These are phyloP conservation scores for Drosophila seguyi DNA, from an alignment of 1,140 invertebrate genomes.

Conservation along the genomic window DNA sequence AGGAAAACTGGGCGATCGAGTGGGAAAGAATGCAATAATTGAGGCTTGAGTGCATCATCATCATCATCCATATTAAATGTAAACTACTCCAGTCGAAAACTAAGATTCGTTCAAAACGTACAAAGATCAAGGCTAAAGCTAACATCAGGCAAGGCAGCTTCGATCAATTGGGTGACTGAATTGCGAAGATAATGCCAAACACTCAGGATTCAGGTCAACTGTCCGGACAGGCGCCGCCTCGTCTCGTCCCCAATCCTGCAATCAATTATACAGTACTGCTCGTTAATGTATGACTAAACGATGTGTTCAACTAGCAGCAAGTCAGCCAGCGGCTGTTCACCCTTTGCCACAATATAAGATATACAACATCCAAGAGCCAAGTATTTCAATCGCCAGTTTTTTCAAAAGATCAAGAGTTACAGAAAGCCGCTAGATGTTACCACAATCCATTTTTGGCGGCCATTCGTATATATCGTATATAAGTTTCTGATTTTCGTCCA, in stretches of 20 bases:
- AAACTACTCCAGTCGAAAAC: conserved; percentile 14
- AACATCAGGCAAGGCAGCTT: conserved; percentile 23
- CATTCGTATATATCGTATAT: conserved; percentile 43
- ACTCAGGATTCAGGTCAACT: conserved; percentile 13
- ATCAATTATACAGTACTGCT: conserved; percentile 28
- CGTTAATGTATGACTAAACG: conserved; percentile 14
- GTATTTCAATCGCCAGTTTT: conserved; percentile 8
- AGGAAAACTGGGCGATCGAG: conserved; percentile 15
- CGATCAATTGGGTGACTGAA: conserved; percentile 37
- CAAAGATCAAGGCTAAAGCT: conserved; percentile 22
- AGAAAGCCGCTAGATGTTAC: not conserved
- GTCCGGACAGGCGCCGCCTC: not conserved
- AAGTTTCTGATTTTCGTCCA: conserved; percentile 65
- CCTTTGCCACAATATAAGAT: conserved; percentile 18
- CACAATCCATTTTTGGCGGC: conserved; percentile 32
- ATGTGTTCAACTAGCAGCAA: conserved; percentile 46
- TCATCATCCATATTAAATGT: conserved; percentile 4
- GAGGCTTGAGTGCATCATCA: conserved; percentile 13
- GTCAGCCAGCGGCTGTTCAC: conserved; percentile 15
- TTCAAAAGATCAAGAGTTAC: conserved; percentile 5
- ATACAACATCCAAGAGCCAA: conserved; percentile 9
- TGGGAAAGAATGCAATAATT: conserved; percentile 20
- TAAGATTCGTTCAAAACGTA: conserved; percentile 33
- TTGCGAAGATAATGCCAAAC: conserved; percentile 30
- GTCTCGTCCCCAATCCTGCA: conserved; percentile 19